A percentile compares a stretch with the other conserved stretches of the same genome.
Evolutionary conservation across 2,888 invertebrate species (phyloP).

Genomic region (Lacanobia wlatinum): DNA sequence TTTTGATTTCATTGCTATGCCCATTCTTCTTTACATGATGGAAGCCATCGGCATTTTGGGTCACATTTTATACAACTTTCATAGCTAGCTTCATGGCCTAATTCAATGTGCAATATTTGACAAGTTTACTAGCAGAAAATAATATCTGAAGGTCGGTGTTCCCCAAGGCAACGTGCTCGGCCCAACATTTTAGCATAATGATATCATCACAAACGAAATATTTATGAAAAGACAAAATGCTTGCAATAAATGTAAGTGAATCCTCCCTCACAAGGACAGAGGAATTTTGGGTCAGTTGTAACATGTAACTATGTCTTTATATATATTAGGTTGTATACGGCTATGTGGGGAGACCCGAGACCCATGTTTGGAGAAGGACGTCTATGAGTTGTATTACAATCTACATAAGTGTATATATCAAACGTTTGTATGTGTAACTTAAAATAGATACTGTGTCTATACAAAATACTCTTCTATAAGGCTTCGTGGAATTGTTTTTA

Average conservation of each 20-base stretch:
- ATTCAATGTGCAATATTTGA: background rate
- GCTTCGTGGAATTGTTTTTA: background rate
- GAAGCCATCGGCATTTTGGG: background rate
- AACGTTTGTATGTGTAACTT: background rate
- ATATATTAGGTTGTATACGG: constrained; percentile 25
- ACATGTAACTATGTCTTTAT: constrained; percentile 40
- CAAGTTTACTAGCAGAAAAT: background rate
- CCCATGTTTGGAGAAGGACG: constrained; percentile 43
- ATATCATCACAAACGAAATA: constrained; percentile 36
- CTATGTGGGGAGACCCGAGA: constrained; percentile 27
- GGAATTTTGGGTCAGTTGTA: constrained; percentile 57
- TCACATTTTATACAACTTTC: background rate
- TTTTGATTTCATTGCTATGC: constrained; percentile 22
- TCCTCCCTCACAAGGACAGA: constrained; percentile 25
- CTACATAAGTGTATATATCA: constrained; percentile 7
- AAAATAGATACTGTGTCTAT: background rate
- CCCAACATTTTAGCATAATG: constrained; percentile 22
- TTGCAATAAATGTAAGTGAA: constrained; percentile 52
- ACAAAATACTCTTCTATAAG: background rate
- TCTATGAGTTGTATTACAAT: constrained; percentile 31
- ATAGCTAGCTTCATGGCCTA: background rate
- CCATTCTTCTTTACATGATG: constrained; percentile 2
- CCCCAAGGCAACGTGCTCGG: constrained; percentile 17
- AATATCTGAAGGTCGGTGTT: background rate
- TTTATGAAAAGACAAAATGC: constrained; percentile 49